Conservation (phyloP, 2,113 vertebrate species). For the Percopsis transmontana region DNA sequence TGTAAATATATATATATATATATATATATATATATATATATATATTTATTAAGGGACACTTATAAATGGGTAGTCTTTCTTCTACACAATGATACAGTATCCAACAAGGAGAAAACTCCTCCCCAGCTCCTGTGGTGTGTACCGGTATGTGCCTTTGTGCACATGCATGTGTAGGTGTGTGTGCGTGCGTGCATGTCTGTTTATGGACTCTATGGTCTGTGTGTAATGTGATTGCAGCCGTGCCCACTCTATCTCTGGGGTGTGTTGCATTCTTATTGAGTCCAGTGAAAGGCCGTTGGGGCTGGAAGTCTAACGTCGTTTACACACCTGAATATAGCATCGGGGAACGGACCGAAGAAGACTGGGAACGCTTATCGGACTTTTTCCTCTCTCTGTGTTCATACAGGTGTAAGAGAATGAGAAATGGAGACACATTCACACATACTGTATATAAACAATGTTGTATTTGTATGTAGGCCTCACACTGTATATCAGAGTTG, state of each 20-base stretch:
- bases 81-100: background rate
- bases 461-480: conserved; percentile 10
- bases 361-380: conserved; percentile 5
- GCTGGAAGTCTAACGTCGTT: conserved; percentile 51
- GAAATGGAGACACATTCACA: background rate
- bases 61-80: background rate
- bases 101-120: background rate
- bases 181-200: conserved; percentile 26
- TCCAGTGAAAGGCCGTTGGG: conserved; percentile 48
- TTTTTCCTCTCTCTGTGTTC: conserved; percentile 39
- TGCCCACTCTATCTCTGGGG: conserved; percentile 42
- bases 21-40: background rate
- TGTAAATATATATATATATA: background rate
- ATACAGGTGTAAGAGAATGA: conserved; percentile 12
- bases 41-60: background rate
- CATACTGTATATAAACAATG: conserved; percentile 9
- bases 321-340: conserved; percentile 56
- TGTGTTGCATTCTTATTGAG: conserved; percentile 58
- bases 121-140: background rate
- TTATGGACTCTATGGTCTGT: conserved; percentile 32
- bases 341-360: conserved; percentile 26
- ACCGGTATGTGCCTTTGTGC: background rate
- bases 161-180: background rate
- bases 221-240: conserved; percentile 50
- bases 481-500: no score